A percentile compares a stretch with the other conserved stretches of the same genome.
These are phyloP conservation scores for Hypsopygia costalis DNA, from an alignment of 2,888 invertebrate species.

Conservation along the genomic window DNA sequence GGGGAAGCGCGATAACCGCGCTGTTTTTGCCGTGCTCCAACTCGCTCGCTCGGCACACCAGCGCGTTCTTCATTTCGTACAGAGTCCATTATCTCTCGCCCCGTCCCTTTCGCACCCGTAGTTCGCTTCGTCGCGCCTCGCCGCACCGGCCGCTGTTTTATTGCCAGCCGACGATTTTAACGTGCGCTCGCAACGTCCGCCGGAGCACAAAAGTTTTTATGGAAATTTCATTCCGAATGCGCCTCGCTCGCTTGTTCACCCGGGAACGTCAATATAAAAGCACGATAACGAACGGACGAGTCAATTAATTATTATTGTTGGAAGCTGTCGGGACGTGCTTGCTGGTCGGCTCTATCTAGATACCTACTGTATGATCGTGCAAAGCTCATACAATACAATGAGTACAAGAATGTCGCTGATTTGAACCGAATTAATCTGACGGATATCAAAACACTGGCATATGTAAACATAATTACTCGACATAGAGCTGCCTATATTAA, in stretches of 20 bases:
- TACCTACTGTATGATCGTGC: conserved; percentile 48
- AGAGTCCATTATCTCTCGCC: conserved; percentile 74
- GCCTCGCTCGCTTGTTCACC: conserved; percentile 73
- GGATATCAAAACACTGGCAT: too few species aligned
- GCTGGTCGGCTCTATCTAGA: conserved; percentile 57
- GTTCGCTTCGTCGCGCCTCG: conserved; percentile 70
- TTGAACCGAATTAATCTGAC: not conserved
- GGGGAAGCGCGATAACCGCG: conserved; percentile 69
- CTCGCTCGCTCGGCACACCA: conserved; percentile 71
- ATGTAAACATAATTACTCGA: too few species aligned
- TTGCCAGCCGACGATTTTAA: conserved; percentile 81
- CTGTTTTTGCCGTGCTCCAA: conserved; percentile 76
- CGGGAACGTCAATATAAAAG: conserved; percentile 79
- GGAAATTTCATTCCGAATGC: conserved; percentile 80
- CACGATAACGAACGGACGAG: conserved; percentile 80
- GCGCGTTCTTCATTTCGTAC: conserved; percentile 77
- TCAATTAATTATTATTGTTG: conserved; percentile 81
- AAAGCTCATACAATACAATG: conserved; percentile 11
- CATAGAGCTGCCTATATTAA: too few species aligned
- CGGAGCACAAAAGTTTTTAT: conserved; percentile 80
- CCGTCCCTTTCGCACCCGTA: conserved; percentile 65
- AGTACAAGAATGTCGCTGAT: not conserved
- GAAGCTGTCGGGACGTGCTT: conserved; percentile 71
- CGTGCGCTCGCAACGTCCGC: conserved; percentile 80
- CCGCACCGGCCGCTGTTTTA: conserved; percentile 80